Conservation (phyloP, 2,113 vertebrate species). For the Siphamia tubifer region DNA sequence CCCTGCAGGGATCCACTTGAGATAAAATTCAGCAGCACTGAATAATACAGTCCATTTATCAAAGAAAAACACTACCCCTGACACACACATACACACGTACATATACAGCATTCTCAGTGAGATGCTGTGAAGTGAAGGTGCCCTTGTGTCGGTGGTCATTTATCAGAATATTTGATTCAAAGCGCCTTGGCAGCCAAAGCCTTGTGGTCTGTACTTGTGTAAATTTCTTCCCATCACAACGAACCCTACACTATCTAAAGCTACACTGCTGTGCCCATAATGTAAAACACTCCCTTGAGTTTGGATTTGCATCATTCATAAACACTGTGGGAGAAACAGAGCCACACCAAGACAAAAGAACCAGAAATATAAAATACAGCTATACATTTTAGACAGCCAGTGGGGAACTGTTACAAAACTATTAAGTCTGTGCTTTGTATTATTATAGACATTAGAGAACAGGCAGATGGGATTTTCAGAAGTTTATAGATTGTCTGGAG, state of each 20-base stretch:
- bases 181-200: conserved; percentile 26
- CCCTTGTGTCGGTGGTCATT: conserved; percentile 61
- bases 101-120: conserved; percentile 19
- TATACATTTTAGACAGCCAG: background rate
- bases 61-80: conserved; percentile 42
- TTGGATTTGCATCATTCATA: conserved; percentile 32
- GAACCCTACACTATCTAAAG: conserved; percentile 24
- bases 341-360: background rate
- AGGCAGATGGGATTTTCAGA: background rate
- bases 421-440: background rate
- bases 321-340: background rate
- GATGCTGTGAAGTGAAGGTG: conserved; percentile 55
- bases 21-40: conserved; percentile 66
- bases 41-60: conserved; percentile 68
- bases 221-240: conserved; percentile 30
- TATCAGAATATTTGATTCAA: conserved; percentile 56
- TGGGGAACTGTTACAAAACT: background rate
- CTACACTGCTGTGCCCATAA: background rate
- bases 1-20: conserved; percentile 54
- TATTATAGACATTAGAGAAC: background rate
- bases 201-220: conserved; percentile 2
- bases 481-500: too few relatives aligned
- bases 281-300: conserved; percentile 13
- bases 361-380: background rate
- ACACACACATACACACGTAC: conserved; percentile 22